Evolutionary conservation across 2,888 invertebrate species (phyloP).

Genomic region (Bhutanitis thaidina): DNA sequence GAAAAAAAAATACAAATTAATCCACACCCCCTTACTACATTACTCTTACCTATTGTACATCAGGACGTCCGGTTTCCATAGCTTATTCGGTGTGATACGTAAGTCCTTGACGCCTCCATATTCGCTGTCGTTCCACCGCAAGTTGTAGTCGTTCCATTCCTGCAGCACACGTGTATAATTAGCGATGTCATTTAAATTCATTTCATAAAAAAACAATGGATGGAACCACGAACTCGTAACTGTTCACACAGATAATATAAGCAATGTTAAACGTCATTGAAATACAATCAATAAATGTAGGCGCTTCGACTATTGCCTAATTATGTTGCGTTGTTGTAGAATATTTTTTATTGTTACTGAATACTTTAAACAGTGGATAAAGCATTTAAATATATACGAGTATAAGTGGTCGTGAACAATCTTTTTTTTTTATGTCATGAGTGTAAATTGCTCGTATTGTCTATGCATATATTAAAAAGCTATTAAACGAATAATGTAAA

Average conservation of each 20-base stretch:
- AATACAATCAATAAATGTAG: no score
- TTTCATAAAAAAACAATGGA: background rate
- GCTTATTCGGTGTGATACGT: slow-evolving; percentile 94
- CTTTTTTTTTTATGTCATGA: no score
- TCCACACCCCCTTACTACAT: background rate
- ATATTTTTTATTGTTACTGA: no score
- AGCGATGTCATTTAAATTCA: slow-evolving; percentile 3
- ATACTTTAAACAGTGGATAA: no score
- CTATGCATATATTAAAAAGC: slow-evolving; percentile 7
- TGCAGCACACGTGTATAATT: slow-evolving; percentile 61
- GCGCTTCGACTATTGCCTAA: no score
- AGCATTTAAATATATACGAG: no score
- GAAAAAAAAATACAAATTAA: background rate
- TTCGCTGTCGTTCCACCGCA: slow-evolving; percentile 97
- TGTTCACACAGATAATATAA: slow-evolving; percentile 1
- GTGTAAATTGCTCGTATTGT: background rate
- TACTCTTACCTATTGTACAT: slow-evolving; percentile 97
- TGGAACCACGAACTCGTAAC: background rate
- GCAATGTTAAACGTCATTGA: background rate
- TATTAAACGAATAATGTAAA: slow-evolving; percentile 17
- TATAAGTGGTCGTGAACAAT: no score
- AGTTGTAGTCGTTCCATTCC: slow-evolving; percentile 99
- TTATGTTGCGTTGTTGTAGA: no score
- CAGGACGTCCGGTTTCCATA: slow-evolving; percentile 99
- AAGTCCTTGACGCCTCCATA: slow-evolving; percentile 97